A percentile compares a stretch with the other conserved stretches of the same genome.
Evolutionary conservation across 1,140 invertebrate species (phyloP).

Genomic region (Drosophila lini): DNA sequence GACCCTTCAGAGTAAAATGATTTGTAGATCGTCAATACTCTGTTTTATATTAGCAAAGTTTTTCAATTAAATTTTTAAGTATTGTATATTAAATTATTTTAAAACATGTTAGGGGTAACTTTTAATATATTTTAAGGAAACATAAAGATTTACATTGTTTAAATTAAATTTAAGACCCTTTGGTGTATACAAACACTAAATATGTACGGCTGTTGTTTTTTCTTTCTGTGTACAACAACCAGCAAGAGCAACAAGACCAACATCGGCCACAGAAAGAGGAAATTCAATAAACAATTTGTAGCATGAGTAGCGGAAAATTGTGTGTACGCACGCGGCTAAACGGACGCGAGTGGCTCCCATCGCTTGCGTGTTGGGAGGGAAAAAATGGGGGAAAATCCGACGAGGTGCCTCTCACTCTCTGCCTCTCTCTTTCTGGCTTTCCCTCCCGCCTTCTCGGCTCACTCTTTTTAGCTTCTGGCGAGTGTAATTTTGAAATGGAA

Average conservation of each 20-base stretch:
- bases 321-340: slow-evolving; percentile 81
- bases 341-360: slow-evolving; percentile 54
- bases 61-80: background rate
- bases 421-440: slow-evolving; percentile 8
- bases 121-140: background rate
- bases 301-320: slow-evolving; percentile 83
- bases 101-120: background rate
- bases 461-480: slow-evolving; percentile 17
- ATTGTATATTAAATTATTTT: no score
- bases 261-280: slow-evolving; percentile 66
- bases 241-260: slow-evolving; percentile 27
- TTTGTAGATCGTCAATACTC: no score
- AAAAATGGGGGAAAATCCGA: slow-evolving; percentile 36
- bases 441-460: slow-evolving; percentile 9
- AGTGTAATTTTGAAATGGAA: slow-evolving; percentile 80
- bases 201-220: background rate
- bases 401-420: slow-evolving; percentile 9
- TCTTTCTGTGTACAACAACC: slow-evolving; percentile 5
- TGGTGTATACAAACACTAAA: background rate
- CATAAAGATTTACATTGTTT: no score
- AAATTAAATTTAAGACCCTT: background rate
- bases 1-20: no score
- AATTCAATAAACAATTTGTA: slow-evolving; percentile 83
- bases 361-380: slow-evolving; percentile 4
- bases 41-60: background rate